Evolutionary conservation across 2,797 vertebrate species (phyloP).

Genomic region (Fringilla coelebs): DNA sequence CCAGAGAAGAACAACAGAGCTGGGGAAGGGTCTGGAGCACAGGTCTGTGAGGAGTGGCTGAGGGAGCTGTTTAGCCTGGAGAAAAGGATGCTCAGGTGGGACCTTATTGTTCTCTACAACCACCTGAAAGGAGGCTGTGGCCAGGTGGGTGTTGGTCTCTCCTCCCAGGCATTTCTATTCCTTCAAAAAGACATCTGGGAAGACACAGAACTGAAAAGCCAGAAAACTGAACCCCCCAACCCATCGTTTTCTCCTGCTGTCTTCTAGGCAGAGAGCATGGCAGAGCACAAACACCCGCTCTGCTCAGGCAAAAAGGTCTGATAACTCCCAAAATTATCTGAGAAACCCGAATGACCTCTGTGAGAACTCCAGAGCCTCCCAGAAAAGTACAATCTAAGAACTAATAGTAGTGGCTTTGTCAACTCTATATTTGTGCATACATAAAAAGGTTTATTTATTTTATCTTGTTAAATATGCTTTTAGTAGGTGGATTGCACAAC

Average conservation of each 20-base stretch:
- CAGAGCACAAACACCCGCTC: neutral
- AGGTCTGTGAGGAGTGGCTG: neutral
- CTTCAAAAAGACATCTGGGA: neutral
- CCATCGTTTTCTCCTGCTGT: neutral
- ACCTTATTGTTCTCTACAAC: neutral
- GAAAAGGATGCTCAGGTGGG: neutral
- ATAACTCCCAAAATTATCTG: neutral
- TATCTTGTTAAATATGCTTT: slow-evolving; percentile 1
- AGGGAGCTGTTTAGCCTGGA: neutral
- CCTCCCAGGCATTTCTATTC: neutral
- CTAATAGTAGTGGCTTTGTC: neutral
- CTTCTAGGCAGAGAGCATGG: neutral
- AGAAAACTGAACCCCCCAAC: neutral
- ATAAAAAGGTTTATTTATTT: neutral
- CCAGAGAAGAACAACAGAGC: neutral
- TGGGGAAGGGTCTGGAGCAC: neutral
- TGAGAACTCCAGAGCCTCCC: neutral
- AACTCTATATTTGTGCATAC: neutral
- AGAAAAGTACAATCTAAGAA: neutral
- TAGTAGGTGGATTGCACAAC: neutral
- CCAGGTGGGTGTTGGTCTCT: neutral
- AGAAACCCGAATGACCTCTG: neutral
- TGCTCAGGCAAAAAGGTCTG: neutral
- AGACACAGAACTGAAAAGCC: neutral
- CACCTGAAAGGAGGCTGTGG: neutral